These are phyloP conservation scores for Deilephila elpenor DNA, from an alignment of 2,888 invertebrate species.

Conservation along the genomic window DNA sequence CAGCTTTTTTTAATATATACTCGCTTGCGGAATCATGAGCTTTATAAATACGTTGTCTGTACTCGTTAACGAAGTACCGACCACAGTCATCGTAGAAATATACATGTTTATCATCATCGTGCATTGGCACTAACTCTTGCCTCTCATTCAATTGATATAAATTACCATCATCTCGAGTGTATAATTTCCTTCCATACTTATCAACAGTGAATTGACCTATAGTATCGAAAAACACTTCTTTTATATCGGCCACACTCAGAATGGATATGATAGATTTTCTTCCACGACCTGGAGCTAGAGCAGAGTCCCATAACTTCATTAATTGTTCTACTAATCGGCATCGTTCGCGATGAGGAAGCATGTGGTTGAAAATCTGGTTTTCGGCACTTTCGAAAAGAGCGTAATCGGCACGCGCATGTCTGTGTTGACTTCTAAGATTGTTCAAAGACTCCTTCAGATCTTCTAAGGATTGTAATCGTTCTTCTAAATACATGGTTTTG, in stretches of 20 bases:
- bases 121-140: constrained; percentile 43
- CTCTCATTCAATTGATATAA: constrained; percentile 51
- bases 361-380: constrained; percentile 52
- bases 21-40: constrained; percentile 47
- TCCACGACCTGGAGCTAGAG: constrained; percentile 36
- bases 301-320: constrained; percentile 47
- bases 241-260: constrained; percentile 46
- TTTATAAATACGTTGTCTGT: constrained; percentile 47
- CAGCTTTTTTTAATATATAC: constrained; percentile 44
- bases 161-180: constrained; percentile 38
- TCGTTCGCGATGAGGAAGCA: constrained; percentile 48
- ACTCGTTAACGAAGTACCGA: constrained; percentile 48
- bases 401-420: constrained; percentile 8
- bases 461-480: constrained; percentile 49
- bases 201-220: constrained; percentile 49
- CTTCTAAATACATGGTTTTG: constrained; percentile 53
- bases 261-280: constrained; percentile 52
- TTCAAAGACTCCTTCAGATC: constrained; percentile 47
- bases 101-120: constrained; percentile 48
- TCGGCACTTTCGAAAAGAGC: constrained; percentile 24
- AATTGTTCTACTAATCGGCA: constrained; percentile 51
- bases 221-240: constrained; percentile 49
- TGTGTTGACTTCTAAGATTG: constrained; percentile 39
- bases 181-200: constrained; percentile 53
- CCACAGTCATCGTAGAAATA: constrained; percentile 57